phyloP scores from a whole-genome alignment of 2,888 invertebrate species.

The Acrobasis suavella region DNA sequence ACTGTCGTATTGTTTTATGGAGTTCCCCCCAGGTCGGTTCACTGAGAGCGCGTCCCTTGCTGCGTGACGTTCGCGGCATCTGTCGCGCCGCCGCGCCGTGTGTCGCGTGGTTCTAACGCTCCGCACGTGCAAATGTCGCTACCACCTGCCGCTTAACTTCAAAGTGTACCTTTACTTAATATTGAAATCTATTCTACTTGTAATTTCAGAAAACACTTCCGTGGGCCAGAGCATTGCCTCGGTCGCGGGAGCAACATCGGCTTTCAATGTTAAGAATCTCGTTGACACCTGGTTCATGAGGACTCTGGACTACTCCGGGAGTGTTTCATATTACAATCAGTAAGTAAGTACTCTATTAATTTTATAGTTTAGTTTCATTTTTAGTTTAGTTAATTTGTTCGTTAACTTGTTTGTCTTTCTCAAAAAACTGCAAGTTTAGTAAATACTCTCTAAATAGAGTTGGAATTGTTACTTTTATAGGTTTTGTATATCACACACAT shows the following conservation, averaged over 20 bases:
- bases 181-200: background rate
- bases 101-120: too few species aligned
- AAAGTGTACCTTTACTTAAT: too few species aligned
- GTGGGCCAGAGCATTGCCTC: conserved; percentile 69
- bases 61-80: too few species aligned
- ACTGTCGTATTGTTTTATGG: too few species aligned
- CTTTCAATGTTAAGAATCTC: conserved; percentile 58
- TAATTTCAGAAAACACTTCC: conserved; percentile 47
- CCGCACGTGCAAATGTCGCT: too few species aligned
- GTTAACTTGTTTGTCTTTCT: background rate
- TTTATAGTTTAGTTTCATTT: background rate
- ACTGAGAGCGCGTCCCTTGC: too few species aligned
- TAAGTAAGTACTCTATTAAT: conserved; percentile 39
- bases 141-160: too few species aligned
- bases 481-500: background rate
- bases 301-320: conserved; percentile 55
- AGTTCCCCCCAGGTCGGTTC: too few species aligned
- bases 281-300: conserved; percentile 72
- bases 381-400: too few species aligned
- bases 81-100: too few species aligned
- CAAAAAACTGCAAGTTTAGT: conserved; percentile 32
- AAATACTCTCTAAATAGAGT: conserved; percentile 4
- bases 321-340: conserved; percentile 65
- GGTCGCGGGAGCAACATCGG: conserved; percentile 52
- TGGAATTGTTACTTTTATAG: too few species aligned